Evolutionary conservation across 2,797 vertebrate genomes (phyloP), one percentile per base, ranked within the genome.

Genomic region (Hoplostethus atlanticus): DNA sequence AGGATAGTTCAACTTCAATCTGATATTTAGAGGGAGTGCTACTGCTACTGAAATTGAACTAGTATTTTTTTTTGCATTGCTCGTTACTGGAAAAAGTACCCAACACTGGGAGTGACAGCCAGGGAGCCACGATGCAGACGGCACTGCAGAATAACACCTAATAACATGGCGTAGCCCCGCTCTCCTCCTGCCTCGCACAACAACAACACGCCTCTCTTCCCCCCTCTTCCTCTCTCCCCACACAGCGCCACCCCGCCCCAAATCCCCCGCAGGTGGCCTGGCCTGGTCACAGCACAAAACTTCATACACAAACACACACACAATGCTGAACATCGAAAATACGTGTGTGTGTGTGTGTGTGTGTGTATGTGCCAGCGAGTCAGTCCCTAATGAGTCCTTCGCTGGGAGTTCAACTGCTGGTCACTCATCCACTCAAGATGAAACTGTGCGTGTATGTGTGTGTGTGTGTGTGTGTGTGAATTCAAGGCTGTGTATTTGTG

Each of bases 231-330:
- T 82, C 50, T 66, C 55, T 62, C 82, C 58, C 79, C 77, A 54
- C 66, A 73, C 68, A 85, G 54, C 81, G 76, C 83, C 87, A 87
- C 82, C 84, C 89, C 64, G 25, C 79, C 86, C 87, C 78, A 93
- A 93, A 91, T 93, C 91, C 92, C 92, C 86, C 61, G 77, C 92
- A 94, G 91, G 90, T 94, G 94, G 89, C 90, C 84, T 84, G 75
- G 76, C 80, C 80, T 83, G 86, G 79, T 82, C 84, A 74, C 82
- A 79, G 48, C 73, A 74, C 69, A 72, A 58, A 1, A 84, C 71
- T 56, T 52, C 64, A 64, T 68, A 74, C 64, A 63, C 53, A 73
- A 67, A 74, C 31, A 74, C 64, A 63, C 53, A 73, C 68, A 74
- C 36, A 68, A 59, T 2, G n/a, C 61, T 55, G 47, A 78, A 70